These are phyloP conservation scores for Drosophila leonis DNA, from an alignment of 2,888 invertebrate genomes.

Conservation along the genomic window DNA sequence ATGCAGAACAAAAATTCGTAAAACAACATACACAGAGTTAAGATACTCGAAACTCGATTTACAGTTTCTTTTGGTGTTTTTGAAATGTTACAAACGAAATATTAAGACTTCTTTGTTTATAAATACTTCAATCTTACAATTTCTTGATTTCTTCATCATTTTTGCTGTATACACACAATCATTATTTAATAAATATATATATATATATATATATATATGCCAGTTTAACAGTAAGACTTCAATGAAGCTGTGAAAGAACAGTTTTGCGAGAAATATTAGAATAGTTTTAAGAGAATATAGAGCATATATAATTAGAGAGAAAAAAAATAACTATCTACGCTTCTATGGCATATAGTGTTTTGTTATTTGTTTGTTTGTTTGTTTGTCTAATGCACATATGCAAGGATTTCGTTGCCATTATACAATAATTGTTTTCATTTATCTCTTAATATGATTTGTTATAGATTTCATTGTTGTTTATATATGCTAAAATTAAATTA, in stretches of 20 bases:
- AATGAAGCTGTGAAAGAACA: slow-evolving; percentile 73
- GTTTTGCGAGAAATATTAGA: slow-evolving; percentile 61
- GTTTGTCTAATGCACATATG: slow-evolving; percentile 54
- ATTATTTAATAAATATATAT: slow-evolving; percentile 55
- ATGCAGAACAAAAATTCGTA: slow-evolving; percentile 61
- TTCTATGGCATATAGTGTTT: slow-evolving; percentile 56
- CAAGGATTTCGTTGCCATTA: slow-evolving; percentile 77
- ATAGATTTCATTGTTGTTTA: slow-evolving; percentile 44
- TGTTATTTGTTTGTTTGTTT: slow-evolving; percentile 50
- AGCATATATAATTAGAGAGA: slow-evolving; percentile 54
- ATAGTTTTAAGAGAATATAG: slow-evolving; percentile 56
- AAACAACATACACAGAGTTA: slow-evolving; percentile 52
- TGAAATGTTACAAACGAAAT: slow-evolving; percentile 48
- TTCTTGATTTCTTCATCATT: slow-evolving; percentile 19
- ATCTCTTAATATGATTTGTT: slow-evolving; percentile 25
- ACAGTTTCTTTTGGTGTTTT: slow-evolving; percentile 47
- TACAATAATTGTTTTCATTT: slow-evolving; percentile 54
- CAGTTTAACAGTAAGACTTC: slow-evolving; percentile 67
- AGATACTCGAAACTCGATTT: slow-evolving; percentile 26
- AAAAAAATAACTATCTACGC: slow-evolving; percentile 53
- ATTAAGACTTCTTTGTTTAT: slow-evolving; percentile 47
- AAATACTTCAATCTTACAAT: slow-evolving; percentile 48
- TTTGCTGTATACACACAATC: slow-evolving; percentile 52
- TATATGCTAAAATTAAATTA: slow-evolving; percentile 71
- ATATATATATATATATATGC: slow-evolving; percentile 54